A percentile compares a stretch with the other conserved stretches of the same genome.
Evolutionary conservation across 2,888 invertebrate species (phyloP).

Genomic region (Meiosimyza platycephala): DNA sequence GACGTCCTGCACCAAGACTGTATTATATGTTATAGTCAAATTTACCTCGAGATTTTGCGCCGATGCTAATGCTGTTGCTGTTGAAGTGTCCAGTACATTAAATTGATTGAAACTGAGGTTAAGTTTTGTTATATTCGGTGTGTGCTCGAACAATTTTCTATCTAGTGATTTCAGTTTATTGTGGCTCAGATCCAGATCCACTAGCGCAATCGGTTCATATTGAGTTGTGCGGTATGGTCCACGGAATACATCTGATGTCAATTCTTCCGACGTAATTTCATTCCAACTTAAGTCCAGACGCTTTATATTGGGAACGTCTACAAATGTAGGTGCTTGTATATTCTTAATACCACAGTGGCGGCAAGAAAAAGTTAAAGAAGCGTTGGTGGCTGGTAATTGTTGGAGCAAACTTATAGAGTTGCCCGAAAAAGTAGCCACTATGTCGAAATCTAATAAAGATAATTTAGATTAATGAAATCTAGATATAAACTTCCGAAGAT

Average conservation of each 20-base stretch:
- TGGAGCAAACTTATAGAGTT: constrained; percentile 60
- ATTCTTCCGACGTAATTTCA: constrained; percentile 68
- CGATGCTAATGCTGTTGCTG: constrained; percentile 71
- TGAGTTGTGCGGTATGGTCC: constrained; percentile 72
- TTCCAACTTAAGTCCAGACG: constrained; percentile 65
- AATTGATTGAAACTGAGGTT: constrained; percentile 75
- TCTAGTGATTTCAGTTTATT: constrained; percentile 75
- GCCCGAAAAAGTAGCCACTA: constrained; percentile 61
- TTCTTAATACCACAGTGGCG: constrained; percentile 62
- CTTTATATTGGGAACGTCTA: constrained; percentile 63
- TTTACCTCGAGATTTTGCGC: constrained; percentile 71
- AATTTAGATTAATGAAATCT: background rate
- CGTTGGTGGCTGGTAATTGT: constrained; percentile 64
- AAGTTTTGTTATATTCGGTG: constrained; percentile 72
- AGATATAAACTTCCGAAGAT: background rate
- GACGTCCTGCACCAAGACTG: too few relatives aligned
- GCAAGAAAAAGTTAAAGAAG: constrained; percentile 60
- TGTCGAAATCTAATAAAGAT: constrained; percentile 50
- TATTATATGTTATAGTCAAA: background rate
- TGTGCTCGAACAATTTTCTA: constrained; percentile 73
- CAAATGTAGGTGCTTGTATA: constrained; percentile 61
- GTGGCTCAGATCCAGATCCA: constrained; percentile 73
- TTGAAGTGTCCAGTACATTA: constrained; percentile 72
- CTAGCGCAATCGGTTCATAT: constrained; percentile 72
- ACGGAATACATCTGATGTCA: constrained; percentile 75